Conservation (phyloP, 2,888 invertebrate genomes). For the Coecobrya sp. region DNA sequence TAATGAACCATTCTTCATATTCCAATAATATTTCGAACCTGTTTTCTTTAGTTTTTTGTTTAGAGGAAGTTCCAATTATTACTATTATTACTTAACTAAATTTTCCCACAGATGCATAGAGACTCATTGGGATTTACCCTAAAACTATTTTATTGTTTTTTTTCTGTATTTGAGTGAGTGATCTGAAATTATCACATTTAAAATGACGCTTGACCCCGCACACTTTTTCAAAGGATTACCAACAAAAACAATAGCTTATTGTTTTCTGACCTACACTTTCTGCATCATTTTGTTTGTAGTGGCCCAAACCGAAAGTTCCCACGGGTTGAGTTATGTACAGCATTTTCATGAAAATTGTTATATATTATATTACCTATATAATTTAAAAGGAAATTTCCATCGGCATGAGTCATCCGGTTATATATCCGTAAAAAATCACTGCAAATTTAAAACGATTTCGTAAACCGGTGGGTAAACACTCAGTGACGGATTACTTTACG, state of each 20-base stretch:
- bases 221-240: neutral
- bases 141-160: neutral
- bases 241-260: neutral
- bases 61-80: slow-evolving; percentile 35
- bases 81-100: slow-evolving; percentile 19
- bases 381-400: neutral
- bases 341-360: too few species aligned
- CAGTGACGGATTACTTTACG: too few species aligned
- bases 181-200: slow-evolving; percentile 19
- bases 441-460: neutral
- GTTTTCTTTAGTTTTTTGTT: neutral
- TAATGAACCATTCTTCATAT: neutral
- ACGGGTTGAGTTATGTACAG: neutral
- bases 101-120: slow-evolving; percentile 61
- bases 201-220: neutral
- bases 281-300: neutral
- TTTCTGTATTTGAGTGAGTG: neutral
- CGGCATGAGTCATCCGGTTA: neutral
- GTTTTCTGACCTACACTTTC: neutral
- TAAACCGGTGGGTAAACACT: too few species aligned
- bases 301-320: neutral
- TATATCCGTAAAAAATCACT: neutral
- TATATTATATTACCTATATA: too few species aligned
- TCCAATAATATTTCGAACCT: neutral
- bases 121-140: slow-evolving; percentile 66